Evolutionary conservation across 2,888 invertebrate species (phyloP), one percentile per base, ranked within the genome.

Genomic region (Lathronympha strigana): DNA sequence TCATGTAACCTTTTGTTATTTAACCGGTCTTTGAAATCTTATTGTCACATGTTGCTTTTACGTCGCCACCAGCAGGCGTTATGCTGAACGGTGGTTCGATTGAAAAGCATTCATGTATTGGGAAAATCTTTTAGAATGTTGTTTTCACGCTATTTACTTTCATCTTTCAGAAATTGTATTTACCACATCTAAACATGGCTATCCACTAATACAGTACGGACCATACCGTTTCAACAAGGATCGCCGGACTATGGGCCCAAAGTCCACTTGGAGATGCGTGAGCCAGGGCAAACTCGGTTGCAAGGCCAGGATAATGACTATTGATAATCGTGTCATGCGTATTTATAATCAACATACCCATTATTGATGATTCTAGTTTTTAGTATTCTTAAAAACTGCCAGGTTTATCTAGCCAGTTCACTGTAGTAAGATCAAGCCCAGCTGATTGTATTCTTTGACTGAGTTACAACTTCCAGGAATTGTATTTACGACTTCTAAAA

Each of bases 251-350:
- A 1, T 4, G 8, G 53, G 53, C 4, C 36, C 19, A 2, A 54
- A 54, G 36, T n/a, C 19, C 36, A 36, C 23, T 13, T 57, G 57
- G 57, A 19, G 57, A 28, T 57, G 57, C 21, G 40, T 40, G 19
- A 31, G 28, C 8, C n/a, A 36, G 23, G 15, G 25, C n/a, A 47
- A 33, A 8, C 4, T 21, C 19, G 58, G 33, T 2, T 58, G 58
- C 9, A 45, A 47, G 6, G 58, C 58, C 11, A 15, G 21, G 11
- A 31, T 58, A 11, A 58, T 47, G 17, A 47, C 45, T 11, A 15
- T 58, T 8, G 9, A 58, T 4, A 15, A 31, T 13, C 45, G 21
- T 23, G 11, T 54, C 5, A 2, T 55, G 1, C 9, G n/a, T 15
- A 4, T 25, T 25, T 25, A 40, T 40, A 17, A n/a, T 2, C 19